phyloP scores from a whole-genome alignment of 1,140 invertebrate genomes.

The Metaphire vulgaris region DNA sequence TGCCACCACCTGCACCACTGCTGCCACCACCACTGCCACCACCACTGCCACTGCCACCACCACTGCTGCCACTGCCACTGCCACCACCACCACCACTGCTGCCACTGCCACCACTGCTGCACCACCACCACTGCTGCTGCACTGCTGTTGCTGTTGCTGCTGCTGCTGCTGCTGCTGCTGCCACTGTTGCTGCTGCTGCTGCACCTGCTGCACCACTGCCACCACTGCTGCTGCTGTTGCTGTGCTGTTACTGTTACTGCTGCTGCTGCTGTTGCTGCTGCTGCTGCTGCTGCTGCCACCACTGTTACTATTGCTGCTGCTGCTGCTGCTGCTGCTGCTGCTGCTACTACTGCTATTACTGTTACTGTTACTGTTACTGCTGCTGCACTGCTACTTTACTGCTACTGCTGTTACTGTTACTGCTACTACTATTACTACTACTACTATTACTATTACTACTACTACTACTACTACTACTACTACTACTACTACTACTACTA shows the following conservation, averaged over 20 bases:
- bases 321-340: slow-evolving; percentile 4
- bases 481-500: slow-evolving; percentile 6
- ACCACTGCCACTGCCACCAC: too few species aligned
- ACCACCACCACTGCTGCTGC: too few species aligned
- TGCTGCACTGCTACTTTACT: slow-evolving; percentile 12
- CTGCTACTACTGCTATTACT: neutral
- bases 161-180: slow-evolving; percentile 1
- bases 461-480: slow-evolving; percentile 11
- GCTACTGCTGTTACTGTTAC: neutral
- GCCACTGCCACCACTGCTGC: too few species aligned
- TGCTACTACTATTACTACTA: neutral
- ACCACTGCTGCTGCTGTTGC: slow-evolving; percentile 4
- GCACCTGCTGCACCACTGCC: slow-evolving; percentile 2
- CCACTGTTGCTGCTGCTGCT: slow-evolving; percentile 7
- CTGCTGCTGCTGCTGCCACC: slow-evolving; percentile 3
- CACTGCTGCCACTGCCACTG: too few species aligned
- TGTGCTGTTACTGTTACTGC: slow-evolving; percentile 3
- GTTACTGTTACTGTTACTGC: neutral
- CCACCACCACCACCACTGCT: too few species aligned
- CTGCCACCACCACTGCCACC: too few species aligned
- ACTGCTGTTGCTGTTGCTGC: neutral
- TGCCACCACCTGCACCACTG: too few species aligned
- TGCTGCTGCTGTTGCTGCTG: slow-evolving; percentile 4
- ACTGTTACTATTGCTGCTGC: slow-evolving; percentile 6
- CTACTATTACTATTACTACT: slow-evolving; percentile 10